phyloP scores from a whole-genome alignment of 2,888 invertebrate species.

The Brassicogethes aeneus region DNA sequence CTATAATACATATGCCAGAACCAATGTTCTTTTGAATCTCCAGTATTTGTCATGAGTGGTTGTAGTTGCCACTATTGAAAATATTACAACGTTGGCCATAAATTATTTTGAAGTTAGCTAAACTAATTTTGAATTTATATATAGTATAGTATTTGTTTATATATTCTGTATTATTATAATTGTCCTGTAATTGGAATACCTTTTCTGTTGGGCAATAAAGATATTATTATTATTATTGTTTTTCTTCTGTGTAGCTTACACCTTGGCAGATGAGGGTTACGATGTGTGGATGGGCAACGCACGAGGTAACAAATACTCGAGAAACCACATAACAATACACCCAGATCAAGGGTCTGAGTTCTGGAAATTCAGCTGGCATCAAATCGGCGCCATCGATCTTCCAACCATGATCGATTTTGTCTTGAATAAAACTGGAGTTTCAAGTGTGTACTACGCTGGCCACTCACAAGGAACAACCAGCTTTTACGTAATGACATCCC shows the following conservation, averaged over 20 bases:
- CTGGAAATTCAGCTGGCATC: conserved; percentile 57
- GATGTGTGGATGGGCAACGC: conserved; percentile 53
- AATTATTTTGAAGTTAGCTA: no score
- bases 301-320: conserved; percentile 48
- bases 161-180: no score
- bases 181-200: no score
- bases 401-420: conserved; percentile 67
- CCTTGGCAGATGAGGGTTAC: conserved; percentile 40
- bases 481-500: conserved; percentile 56
- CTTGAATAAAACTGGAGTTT: conserved; percentile 44
- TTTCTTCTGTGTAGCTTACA: conserved; percentile 28
- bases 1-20: no score
- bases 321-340: conserved; percentile 38
- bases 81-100: no score
- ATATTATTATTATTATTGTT: no score
- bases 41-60: no score
- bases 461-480: conserved; percentile 68
- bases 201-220: no score
- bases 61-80: no score
- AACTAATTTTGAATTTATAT: no score
- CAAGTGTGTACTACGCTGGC: conserved; percentile 57
- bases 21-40: no score
- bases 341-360: conserved; percentile 28
- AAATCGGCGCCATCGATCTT: conserved; percentile 65
- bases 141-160: no score